phyloP scores from a whole-genome alignment of 1,140 invertebrate genomes.

The Thalassaphorura encarpata region DNA sequence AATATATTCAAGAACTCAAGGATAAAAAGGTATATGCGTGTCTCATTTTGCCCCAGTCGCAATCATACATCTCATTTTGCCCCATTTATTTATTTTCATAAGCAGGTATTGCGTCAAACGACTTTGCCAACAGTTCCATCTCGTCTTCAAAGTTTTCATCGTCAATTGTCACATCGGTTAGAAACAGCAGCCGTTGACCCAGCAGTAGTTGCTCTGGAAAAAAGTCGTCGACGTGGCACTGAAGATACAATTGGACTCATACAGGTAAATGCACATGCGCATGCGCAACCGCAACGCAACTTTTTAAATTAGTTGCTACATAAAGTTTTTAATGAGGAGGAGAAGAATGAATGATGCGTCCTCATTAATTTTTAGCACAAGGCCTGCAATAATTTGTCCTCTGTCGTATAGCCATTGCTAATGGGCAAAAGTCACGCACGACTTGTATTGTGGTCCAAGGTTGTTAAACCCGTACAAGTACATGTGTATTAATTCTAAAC shows the following conservation, averaged over 20 bases:
- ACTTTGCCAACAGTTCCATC: slow-evolving; percentile 68
- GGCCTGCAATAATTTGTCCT: no score
- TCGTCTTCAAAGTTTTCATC: slow-evolving; percentile 54
- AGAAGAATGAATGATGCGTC: no score
- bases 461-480: no score
- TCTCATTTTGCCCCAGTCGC: background rate
- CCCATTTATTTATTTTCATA: no score
- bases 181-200: slow-evolving; percentile 11
- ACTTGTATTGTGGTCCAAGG: no score
- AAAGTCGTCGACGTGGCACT: slow-evolving; percentile 45
- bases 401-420: no score
- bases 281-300: background rate
- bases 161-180: slow-evolving; percentile 20
- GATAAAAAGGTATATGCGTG: slow-evolving; percentile 52
- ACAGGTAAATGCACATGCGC: slow-evolving; percentile 44
- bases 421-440: no score
- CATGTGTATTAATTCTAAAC: no score
- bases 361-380: no score
- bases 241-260: slow-evolving; percentile 47
- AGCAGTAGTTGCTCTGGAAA: slow-evolving; percentile 44
- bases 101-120: slow-evolving; percentile 65
- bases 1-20: slow-evolving; percentile 60
- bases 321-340: no score
- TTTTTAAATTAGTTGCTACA: no score
- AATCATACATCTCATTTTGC: no score